Evolutionary conservation across 2,888 invertebrate species (phyloP).

Genomic region (Nomada flava): DNA sequence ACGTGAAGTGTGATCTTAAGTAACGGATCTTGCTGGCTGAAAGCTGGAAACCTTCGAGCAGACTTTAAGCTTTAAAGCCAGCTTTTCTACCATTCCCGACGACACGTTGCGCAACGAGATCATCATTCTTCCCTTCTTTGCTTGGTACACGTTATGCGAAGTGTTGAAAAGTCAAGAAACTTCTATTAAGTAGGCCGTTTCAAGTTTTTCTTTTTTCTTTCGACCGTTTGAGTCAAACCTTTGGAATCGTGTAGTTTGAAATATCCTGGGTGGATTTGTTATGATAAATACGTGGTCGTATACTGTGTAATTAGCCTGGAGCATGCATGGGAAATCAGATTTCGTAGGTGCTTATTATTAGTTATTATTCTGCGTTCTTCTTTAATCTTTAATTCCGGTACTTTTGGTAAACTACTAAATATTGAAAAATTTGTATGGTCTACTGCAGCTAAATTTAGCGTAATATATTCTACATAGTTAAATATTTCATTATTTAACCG

Average conservation of each 20-base stretch:
- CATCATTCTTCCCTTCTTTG: slow-evolving; percentile 19
- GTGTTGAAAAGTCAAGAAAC: not conserved
- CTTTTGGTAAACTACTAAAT: too few relatives aligned
- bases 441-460: too few relatives aligned
- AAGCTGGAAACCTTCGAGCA: slow-evolving; percentile 12
- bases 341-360: too few relatives aligned
- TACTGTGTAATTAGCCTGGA: not conserved
- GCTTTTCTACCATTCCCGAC: not conserved
- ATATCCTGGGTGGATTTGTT: not conserved
- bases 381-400: too few relatives aligned
- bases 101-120: not conserved
- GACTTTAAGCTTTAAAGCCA: slow-evolving; percentile 39
- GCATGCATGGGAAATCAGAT: too few relatives aligned
- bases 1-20: slow-evolving; percentile 26
- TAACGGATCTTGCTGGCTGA: slow-evolving; percentile 13
- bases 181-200: not conserved
- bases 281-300: too few relatives aligned
- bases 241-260: not conserved
- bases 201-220: not conserved
- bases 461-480: too few relatives aligned
- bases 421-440: too few relatives aligned
- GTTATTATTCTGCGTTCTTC: too few relatives aligned
- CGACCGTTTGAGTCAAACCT: not conserved
- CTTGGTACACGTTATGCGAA: not conserved
- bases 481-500: too few relatives aligned